Conservation (phyloP, 2,888 invertebrate species). For the Tricholauxania praeusta region DNA sequence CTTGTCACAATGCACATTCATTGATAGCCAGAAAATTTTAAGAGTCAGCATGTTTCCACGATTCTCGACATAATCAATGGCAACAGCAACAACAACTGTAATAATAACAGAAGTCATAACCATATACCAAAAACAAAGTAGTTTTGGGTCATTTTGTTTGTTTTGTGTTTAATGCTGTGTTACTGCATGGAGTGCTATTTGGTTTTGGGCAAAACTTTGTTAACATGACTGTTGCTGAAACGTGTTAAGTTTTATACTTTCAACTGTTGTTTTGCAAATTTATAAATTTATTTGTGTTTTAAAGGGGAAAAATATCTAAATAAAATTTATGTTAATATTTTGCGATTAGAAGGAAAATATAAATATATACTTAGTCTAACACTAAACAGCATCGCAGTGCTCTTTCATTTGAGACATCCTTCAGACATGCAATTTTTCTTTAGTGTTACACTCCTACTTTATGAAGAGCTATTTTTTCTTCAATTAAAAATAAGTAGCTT, state of each 20-base stretch:
- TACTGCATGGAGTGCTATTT: too few relatives aligned
- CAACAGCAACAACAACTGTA: slow-evolving; percentile 18
- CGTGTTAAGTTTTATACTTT: slow-evolving; percentile 29
- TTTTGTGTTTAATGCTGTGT: slow-evolving; percentile 1
- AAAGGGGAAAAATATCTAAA: not conserved
- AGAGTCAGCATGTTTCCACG: slow-evolving; percentile 3
- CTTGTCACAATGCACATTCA: slow-evolving; percentile 25
- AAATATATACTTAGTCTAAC: too few relatives aligned
- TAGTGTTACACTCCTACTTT: too few relatives aligned
- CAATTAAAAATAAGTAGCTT: too few relatives aligned
- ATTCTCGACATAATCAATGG: not conserved
- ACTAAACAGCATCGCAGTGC: too few relatives aligned
- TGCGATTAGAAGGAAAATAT: too few relatives aligned
- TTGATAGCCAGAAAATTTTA: slow-evolving; percentile 27
- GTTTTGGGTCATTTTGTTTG: slow-evolving; percentile 25
- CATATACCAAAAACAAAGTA: not conserved
- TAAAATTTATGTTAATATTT: too few relatives aligned
- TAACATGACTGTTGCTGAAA: slow-evolving; percentile 28
- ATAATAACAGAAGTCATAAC: not conserved
- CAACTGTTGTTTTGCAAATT: slow-evolving; percentile 6
- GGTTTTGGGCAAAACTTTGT: not conserved
- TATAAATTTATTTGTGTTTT: slow-evolving; percentile 9
- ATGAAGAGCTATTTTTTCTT: too few relatives aligned
- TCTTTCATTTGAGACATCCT: too few relatives aligned
- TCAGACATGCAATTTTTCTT: too few relatives aligned